Evolutionary conservation across 2,888 invertebrate genomes (phyloP), one percentile per base, ranked within the genome.

Genomic region (Sarcophaga carnaria): DNA sequence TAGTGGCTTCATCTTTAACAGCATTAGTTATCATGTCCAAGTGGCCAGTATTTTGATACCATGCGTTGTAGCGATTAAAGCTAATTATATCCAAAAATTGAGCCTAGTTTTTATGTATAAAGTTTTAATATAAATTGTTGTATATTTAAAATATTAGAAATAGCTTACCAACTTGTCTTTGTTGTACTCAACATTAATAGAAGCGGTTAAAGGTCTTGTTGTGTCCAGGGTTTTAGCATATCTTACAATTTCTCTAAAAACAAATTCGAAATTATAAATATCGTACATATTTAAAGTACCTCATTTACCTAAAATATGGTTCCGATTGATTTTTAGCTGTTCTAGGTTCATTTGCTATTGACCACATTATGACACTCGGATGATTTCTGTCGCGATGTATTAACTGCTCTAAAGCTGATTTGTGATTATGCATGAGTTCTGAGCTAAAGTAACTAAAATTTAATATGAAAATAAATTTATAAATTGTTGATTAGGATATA

Each of bases 351-450:
- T 99, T 99, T 49, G 99, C 97, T 80, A 99, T 96, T 3, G 99
- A 99, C 99, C 99, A 99, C 95, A 98, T 97, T 88, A 99, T 95
- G 17, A 99, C 98, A 74, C 97, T 97, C 0, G 99, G 97, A 90
- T 98, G 96, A 94, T 99, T 99, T 92, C 98, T 98, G 94, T 99
- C 99, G 67, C 99, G 95, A 86, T 96, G 95, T 80, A 98, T 96
- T 90, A 99, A 94, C 92, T 99, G 98, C 11, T 96, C 96, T 91
- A 99, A 94, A 0, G 98, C 97, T 74, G 96, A 95, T 92, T 97
- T 96, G 93, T 99, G 99, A 88, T 97, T 97, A 8, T 94, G 92
- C 88, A 98, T 93, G 17, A 98, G 94, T 0, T 94, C 92, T 1
- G 95, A 94, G 3, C 96, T 95, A 92, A 96, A 98, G 74, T 94